Evolutionary conservation across 2,113 vertebrate species (phyloP), one percentile per base, ranked within the genome.

Genomic region (Rhea pennata): DNA sequence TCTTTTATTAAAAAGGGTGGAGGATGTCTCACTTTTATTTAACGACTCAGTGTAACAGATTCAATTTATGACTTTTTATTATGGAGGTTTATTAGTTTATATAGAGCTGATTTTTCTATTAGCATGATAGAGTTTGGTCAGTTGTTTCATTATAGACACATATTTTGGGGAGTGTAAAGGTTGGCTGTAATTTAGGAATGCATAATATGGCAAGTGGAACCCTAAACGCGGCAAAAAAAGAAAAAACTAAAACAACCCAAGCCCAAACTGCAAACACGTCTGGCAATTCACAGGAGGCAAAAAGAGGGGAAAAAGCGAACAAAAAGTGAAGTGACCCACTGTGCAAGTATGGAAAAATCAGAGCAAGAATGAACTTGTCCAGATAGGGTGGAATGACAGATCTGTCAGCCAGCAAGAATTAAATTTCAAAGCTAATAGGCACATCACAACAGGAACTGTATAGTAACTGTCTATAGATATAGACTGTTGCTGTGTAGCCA

Each of bases 1-100:
- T 67, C 87, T 92, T 96, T 72, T 93, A 96, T 95, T 96, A 86
- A 87, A 89, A 84, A 74, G 69, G 75, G 22, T 29, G 80, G 93
- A 72, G 44, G 65, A 92, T 95, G 74, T 82, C 88, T 89, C 20
- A 69, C 84, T 80, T 29, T 75, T 70, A 88, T 74, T 93, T 93
- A 95, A 84, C 71, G 84, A 85, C 81, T 94, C 51, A 3, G 22
- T 92, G 79, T 90, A 74, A 92, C 51, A 94, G 61, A 92, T 86
- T 76, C 44, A 74, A 29, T 86, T 67, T 4, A 59, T 70, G 66
- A 64, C 78, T 92, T 87, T 92, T 91, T 94, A 88, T 77, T 93
- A n/a, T 13, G 51, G 74, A 81, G 82, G 64, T 89, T 92, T 93
- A 79, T 94, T 84, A 72, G n/a, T 93, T 87, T 75, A 56, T 59